phyloP scores from a whole-genome alignment of 2,113 vertebrate species.

The Pimephales promelas region DNA sequence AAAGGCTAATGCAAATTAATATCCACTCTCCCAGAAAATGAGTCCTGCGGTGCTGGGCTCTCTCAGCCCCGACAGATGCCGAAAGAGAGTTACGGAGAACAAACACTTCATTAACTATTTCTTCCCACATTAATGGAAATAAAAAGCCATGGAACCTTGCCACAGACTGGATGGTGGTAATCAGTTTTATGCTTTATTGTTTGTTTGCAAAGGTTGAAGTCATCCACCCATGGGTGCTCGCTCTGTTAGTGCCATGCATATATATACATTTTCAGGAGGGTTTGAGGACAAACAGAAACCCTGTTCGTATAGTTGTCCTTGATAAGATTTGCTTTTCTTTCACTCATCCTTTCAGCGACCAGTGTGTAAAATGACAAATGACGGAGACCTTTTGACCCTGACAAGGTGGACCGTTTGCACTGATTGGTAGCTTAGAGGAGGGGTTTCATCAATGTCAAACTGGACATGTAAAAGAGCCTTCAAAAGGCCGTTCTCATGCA shows the following conservation, averaged over 20 bases:
- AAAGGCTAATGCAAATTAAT: constrained; percentile 63
- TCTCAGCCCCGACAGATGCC: constrained; percentile 16
- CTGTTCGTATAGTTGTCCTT: background rate
- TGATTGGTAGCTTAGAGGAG: constrained; percentile 7
- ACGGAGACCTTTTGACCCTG: constrained; percentile 5
- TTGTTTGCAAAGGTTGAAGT: constrained; percentile 45
- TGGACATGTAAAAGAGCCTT: background rate
- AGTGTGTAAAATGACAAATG: constrained; percentile 3
- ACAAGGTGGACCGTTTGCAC: constrained; percentile 5
- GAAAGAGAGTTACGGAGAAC: constrained; percentile 54
- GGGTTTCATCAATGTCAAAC: constrained; percentile 28
- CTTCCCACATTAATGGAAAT: constrained; percentile 48
- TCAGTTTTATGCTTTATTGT: constrained; percentile 48
- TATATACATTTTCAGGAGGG: background rate
- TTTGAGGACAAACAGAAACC: constrained; percentile 31
- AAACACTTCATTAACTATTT: constrained; percentile 62
- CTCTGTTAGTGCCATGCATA: background rate
- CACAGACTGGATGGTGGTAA: constrained; percentile 51
- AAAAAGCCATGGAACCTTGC: constrained; percentile 40
- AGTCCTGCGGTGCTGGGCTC: constrained; percentile 48
- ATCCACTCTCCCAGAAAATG: constrained; percentile 59
- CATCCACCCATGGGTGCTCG: constrained; percentile 15
- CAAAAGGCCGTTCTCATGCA: background rate
- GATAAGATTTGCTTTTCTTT: background rate
- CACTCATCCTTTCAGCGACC: background rate